Base-by-base conservation (phyloP, 2,888 invertebrate species). In the Scaptomyza tumidula region DNA sequence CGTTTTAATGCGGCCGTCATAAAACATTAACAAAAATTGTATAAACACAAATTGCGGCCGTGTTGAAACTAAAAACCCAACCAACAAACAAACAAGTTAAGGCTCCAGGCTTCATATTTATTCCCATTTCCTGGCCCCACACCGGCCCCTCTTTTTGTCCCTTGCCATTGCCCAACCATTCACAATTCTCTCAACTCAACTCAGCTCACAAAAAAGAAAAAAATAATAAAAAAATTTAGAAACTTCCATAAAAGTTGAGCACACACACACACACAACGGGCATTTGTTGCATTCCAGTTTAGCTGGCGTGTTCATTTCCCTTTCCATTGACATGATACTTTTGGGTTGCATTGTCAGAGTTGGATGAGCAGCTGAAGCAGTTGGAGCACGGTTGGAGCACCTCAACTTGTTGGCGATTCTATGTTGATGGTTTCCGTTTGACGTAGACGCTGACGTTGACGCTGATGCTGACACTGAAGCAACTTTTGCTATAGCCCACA, bases 181-280 rank as follows among this genome's bases (percentile, higher is more conserved):
- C 50, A 24, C 50, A 52, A 24, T 37, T 27, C 52, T 7, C 52
- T 52, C 37, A 50, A 35, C 11, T 7, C 11, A 16, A 16, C n/a
- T 9, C 37, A 14, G 11, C 33, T 33, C 33, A 1, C 10, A 16
- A 1, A 14, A 19, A 19, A 19, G 2, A 19, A 19, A 19, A 19
- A 2, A 48, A 31, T 6, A 31, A 35, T 16, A 49, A 10, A 35
- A n/a, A 31, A 10, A 44, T 37, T 3, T 46, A 62, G 64, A 69
- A 75, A 75, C 65, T 75, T 73, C 59, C 75, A 75, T 76, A 76
- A 76, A 76, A 76, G 76, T 75, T 64, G 41, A 64, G 59, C 58
- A 57, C 49, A 41, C 41, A 33, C 33, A 33, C 33, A 33, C 33
- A 35, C 35, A 49, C 35, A 33, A 49, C 27, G 45, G 44, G 63